Evolutionary conservation across 2,113 vertebrate genomes (phyloP).

Genomic region (Strix uralensis): DNA sequence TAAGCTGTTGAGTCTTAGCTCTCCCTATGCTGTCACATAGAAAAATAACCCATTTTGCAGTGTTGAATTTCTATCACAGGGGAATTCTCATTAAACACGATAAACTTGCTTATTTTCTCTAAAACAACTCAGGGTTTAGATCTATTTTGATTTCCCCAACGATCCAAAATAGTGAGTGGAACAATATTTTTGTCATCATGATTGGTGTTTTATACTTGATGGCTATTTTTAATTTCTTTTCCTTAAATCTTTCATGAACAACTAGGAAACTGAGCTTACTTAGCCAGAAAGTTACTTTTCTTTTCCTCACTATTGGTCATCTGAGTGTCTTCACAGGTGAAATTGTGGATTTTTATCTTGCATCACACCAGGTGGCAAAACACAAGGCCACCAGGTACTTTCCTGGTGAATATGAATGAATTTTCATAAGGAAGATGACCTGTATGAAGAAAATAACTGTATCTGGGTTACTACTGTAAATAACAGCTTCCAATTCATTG

Average conservation of each 20-base stretch:
- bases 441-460: not conserved
- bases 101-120: constrained; percentile 16
- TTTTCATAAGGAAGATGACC: not conserved
- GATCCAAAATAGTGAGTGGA: constrained; percentile 12
- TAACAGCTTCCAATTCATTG: not conserved
- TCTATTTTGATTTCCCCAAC: constrained; percentile 12
- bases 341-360: not conserved
- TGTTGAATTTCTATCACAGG: constrained; percentile 34
- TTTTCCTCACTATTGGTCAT: not conserved
- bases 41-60: constrained; percentile 49
- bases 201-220: not conserved
- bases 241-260: not conserved
- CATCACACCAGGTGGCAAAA: not conserved
- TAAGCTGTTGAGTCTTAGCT: constrained; percentile 44
- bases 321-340: not conserved
- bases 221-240: not conserved
- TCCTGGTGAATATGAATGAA: not conserved
- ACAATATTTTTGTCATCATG: constrained; percentile 3
- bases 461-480: not conserved
- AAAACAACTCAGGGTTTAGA: constrained; percentile 10
- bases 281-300: not conserved
- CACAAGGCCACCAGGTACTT: not conserved
- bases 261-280: not conserved
- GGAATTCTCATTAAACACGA: constrained; percentile 50
- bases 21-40: constrained; percentile 28